Conservation (phyloP, 92 coral and sea anemone genomes). For the Palythoa heliodiscus region DNA sequence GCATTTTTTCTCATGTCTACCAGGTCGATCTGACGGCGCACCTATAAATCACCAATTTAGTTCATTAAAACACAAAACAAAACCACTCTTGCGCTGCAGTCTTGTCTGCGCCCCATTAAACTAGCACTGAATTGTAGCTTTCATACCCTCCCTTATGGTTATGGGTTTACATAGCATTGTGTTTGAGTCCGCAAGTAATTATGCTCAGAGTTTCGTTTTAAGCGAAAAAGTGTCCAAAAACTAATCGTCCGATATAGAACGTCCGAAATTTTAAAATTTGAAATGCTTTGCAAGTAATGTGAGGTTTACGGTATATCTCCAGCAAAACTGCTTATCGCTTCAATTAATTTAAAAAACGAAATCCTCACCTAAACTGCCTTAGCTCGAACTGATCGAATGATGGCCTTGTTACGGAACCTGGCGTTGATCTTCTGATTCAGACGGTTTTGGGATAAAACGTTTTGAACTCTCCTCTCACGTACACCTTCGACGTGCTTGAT, state of each 20-base stretch:
- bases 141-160: too few relatives aligned
- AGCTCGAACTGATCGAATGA: constrained; percentile 34
- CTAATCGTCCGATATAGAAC: too few relatives aligned
- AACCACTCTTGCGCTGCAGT: constrained; percentile 1
- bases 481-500: constrained; percentile 43
- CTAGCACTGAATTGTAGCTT: neutral
- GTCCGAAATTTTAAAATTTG: too few relatives aligned
- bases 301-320: constrained; percentile 2
- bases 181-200: too few relatives aligned
- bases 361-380: constrained; percentile 45
- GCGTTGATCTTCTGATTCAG: constrained; percentile 44
- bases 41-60: constrained; percentile 1
- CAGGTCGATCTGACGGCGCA: neutral
- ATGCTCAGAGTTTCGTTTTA: too few relatives aligned
- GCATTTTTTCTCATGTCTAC: constrained; percentile 5
- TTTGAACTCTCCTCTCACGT: constrained; percentile 27
- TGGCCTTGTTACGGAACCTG: constrained; percentile 37
- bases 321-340: neutral
- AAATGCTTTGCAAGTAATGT: too few relatives aligned
- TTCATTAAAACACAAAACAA: neutral
- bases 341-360: neutral
- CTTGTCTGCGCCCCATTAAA: constrained; percentile 3
- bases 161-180: too few relatives aligned
- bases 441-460: constrained; percentile 28
- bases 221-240: too few relatives aligned